A percentile compares a stretch with the other conserved stretches of the same genome.
phyloP scores from a whole-genome alignment of 23 tunicate species.

The Trididemnum clinides region DNA sequence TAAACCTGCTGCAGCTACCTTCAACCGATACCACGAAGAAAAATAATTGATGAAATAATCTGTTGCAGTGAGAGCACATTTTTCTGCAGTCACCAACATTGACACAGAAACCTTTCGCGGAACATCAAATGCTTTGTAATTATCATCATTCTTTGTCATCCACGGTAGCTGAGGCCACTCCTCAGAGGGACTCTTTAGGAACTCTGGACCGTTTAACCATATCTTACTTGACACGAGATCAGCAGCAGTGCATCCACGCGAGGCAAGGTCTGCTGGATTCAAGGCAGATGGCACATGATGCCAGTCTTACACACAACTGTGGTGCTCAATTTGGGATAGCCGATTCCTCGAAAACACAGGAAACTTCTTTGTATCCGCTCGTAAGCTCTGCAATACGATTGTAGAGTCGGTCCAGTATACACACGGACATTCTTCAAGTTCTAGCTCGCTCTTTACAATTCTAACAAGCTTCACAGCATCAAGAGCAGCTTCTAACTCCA shows the following conservation, averaged over 20 bases:
- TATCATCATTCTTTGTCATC: not conserved
- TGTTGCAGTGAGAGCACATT: not conserved
- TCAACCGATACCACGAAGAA: constrained; percentile 3
- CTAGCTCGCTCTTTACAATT: not conserved
- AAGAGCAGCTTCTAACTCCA: too few species aligned
- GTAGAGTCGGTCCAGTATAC: constrained; percentile 35
- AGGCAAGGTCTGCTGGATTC: constrained; percentile 30
- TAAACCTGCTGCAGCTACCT: not conserved
- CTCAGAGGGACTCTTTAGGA: not conserved
- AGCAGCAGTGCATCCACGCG: not conserved
- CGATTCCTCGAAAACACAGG: constrained; percentile 19
- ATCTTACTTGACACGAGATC: not conserved
- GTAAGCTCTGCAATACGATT: not conserved
- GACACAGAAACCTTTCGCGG: not conserved
- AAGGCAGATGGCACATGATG: not conserved
- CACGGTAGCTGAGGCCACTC: not conserved
- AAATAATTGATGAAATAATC: not conserved
- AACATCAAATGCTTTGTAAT: not conserved
- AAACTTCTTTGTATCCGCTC: not conserved
- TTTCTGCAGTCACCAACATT: not conserved
- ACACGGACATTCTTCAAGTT: not conserved
- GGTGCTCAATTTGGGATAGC: not conserved
- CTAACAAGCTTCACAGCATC: not conserved
- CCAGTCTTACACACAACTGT: not conserved
- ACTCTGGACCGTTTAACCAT: constrained; percentile 26